Evolutionary conservation across 2,888 invertebrate species (phyloP), one percentile per base, ranked within the genome.

Genomic region (Lasioglossum pauxillum): DNA sequence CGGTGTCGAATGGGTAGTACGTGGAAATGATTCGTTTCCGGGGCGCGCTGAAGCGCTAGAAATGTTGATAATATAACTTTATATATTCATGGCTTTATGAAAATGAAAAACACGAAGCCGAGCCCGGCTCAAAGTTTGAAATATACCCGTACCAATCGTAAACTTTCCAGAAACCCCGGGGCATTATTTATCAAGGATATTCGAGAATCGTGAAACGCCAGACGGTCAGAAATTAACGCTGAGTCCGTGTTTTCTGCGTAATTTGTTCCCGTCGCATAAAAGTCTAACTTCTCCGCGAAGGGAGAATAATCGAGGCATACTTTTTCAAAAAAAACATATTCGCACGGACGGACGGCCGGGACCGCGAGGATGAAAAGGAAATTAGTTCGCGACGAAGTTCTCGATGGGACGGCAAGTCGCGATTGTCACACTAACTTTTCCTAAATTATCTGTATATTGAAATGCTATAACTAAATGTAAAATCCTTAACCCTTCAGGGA

Each of bases 111-210:
- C 76, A 46, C 73, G 82, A 78, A 69, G 57, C 46, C 46, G 82
- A 41, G 84, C 31, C 31, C 67, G 82, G 67, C 44, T 27, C 53
- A 53, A 82, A 82, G 77, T 82, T 84, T 57, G 84, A 78, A 78
- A 78, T 82, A 64, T 74, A 44, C 69, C 53, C 74, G 82, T 57
- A 69, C 82, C 77, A 82, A 84, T 84, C 82, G 78, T 57, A 82
- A 84, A 82, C 67, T 82, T 82, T 73, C 67, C 38, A n/a, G 77
- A 46, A 77, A 38, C 82, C 84, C 77, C 46, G 46, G 46, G 73
- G 82, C 60, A 82, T 84, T 77, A 84, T 84, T 82, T 82, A 82
- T 80, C 83, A 80, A 83, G 83, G 83, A 81, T 72, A 83, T 80
- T 83, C 75, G 81, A 80, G 75, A 73, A 80, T 74, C 81, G 46